These are phyloP conservation scores for Parotocinclus haroldoi DNA, from an alignment of 2,797 vertebrate species.

Conservation along the genomic window DNA sequence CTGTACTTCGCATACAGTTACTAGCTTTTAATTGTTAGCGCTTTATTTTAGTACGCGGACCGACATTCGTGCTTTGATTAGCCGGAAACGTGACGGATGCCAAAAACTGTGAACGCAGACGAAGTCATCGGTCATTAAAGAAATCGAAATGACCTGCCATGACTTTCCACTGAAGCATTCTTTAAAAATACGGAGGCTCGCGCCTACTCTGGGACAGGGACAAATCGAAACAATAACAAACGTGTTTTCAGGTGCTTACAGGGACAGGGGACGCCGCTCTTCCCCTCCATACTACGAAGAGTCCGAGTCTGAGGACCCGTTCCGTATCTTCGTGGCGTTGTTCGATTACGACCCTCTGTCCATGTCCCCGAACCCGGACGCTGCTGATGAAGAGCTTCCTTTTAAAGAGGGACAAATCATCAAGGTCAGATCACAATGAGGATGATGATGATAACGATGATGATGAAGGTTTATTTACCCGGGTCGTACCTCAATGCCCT, in stretches of 20 bases:
- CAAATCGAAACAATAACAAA: no score
- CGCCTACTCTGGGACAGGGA: no score
- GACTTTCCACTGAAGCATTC: no score
- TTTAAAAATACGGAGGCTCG: no score
- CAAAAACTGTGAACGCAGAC: no score
- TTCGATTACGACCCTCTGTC: conserved; percentile 96
- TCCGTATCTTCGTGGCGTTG: conserved; percentile 91
- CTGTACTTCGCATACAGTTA: no score
- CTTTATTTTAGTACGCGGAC: no score
- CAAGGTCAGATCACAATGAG: conserved; percentile 59
- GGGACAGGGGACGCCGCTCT: conserved; percentile 68
- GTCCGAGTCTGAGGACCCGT: conserved; percentile 84
- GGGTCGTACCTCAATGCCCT: neutral
- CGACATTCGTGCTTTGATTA: no score
- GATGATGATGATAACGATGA: neutral
- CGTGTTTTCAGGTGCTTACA: conserved; percentile 74
- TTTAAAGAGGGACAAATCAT: conserved; percentile 98
- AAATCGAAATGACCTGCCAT: no score
- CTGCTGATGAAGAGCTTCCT: conserved; percentile 92
- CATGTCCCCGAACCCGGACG: conserved; percentile 97
- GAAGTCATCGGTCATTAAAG: no score
- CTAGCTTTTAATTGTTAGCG: no score
- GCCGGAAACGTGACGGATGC: no score
- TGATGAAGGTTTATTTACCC: conserved; percentile 8
- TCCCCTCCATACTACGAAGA: conserved; percentile 86